Conservation (phyloP, 2,888 invertebrate species). For the Eudemis profundana region DNA sequence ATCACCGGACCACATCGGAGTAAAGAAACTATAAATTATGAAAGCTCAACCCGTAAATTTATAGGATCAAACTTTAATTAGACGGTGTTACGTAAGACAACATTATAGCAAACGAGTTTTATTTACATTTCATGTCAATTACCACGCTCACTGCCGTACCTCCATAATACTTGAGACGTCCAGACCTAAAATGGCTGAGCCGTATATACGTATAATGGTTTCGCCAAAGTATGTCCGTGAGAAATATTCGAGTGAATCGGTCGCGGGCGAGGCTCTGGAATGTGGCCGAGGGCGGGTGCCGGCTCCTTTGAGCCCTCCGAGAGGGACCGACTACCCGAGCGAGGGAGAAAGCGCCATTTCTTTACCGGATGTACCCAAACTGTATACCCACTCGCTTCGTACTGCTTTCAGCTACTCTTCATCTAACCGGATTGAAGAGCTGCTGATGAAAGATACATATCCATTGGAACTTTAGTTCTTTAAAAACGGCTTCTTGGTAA, state of each 20-base stretch:
- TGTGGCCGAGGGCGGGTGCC: conserved; percentile 81
- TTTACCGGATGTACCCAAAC: conserved; percentile 65
- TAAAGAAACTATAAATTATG: conserved; percentile 17
- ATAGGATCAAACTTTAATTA: conserved; percentile 23
- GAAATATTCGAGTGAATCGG: conserved; percentile 81
- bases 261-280: conserved; percentile 73
- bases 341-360: conserved; percentile 74
- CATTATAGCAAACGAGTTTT: conserved; percentile 31
- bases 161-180: conserved; percentile 33
- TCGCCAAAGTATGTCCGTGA: conserved; percentile 84
- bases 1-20: not conserved
- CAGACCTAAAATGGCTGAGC: conserved; percentile 51
- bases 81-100: conserved; percentile 28
- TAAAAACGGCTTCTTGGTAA: not conserved
- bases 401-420: conserved; percentile 27
- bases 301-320: conserved; percentile 82
- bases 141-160: conserved; percentile 28
- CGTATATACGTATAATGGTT: conserved; percentile 67
- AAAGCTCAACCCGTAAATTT: conserved; percentile 1
- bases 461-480: not conserved
- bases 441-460: not conserved
- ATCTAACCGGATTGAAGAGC: not conserved
- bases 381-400: conserved; percentile 52
- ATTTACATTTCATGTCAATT: conserved; percentile 42
- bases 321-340: conserved; percentile 74